phyloP scores from a whole-genome alignment of 2,797 vertebrate genomes.

The Gymnothorax javanicus region DNA sequence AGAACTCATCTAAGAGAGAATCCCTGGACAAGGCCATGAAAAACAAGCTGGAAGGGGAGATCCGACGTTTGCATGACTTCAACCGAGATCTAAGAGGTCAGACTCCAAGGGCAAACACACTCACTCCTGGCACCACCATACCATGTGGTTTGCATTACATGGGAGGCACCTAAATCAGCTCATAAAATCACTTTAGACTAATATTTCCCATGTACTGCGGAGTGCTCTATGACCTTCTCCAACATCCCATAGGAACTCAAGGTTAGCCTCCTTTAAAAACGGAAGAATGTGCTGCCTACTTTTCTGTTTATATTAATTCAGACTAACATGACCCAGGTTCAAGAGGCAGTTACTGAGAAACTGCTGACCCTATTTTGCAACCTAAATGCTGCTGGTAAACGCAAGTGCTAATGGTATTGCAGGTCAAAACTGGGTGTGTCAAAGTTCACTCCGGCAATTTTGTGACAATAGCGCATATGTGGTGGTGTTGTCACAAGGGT shows the following conservation, averaged over 20 bases:
- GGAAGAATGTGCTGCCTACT: not conserved
- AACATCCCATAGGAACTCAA: conserved; percentile 1
- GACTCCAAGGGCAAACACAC: not conserved
- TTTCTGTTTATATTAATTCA: not conserved
- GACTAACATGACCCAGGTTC: not conserved
- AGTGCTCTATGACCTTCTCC: conserved; percentile 14
- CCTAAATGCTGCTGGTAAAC: too few relatives aligned
- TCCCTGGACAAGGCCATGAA: conserved; percentile 82
- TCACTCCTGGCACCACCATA: conserved; percentile 26
- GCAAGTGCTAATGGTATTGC: too few relatives aligned
- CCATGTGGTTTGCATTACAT: conserved; percentile 9
- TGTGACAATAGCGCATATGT: too few relatives aligned
- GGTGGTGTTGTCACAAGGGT: too few relatives aligned
- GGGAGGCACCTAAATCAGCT: not conserved
- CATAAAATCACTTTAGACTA: conserved; percentile 41
- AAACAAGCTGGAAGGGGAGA: conserved; percentile 83
- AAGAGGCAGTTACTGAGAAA: not conserved
- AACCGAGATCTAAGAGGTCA: conserved; percentile 84
- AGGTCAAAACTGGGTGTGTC: too few relatives aligned
- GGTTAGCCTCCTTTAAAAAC: conserved; percentile 17
- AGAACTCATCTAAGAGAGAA: conserved; percentile 80
- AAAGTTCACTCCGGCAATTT: too few relatives aligned
- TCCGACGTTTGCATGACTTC: conserved; percentile 83
- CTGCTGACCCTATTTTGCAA: conserved; percentile 6
- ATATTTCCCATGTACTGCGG: not conserved